phyloP scores from a whole-genome alignment of 2,888 invertebrate species.

The Ommatoiulus sabulosus region DNA sequence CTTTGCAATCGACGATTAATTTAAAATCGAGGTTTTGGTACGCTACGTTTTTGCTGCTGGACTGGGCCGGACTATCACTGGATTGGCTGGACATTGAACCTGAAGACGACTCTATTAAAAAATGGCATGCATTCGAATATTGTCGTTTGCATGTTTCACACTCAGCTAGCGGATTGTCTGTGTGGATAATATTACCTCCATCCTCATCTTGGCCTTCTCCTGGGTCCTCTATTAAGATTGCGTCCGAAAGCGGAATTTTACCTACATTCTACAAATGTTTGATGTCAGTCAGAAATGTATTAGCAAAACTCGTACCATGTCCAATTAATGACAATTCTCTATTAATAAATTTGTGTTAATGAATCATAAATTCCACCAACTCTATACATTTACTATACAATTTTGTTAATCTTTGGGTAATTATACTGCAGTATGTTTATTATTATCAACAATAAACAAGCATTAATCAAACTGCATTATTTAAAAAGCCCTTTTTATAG shows the following conservation, averaged over 20 bases:
- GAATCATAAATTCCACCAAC: too few species aligned
- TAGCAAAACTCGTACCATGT: too few species aligned
- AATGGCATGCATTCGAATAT: background rate
- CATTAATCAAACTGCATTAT: too few species aligned
- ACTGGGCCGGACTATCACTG: slow-evolving; percentile 60
- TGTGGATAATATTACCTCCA: slow-evolving; percentile 62
- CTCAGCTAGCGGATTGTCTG: background rate
- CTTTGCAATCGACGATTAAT: slow-evolving; percentile 77
- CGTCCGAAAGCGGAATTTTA: slow-evolving; percentile 84
- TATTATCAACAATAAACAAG: too few species aligned
- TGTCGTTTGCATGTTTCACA: background rate
- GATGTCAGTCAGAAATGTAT: background rate
- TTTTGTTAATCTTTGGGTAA: too few species aligned
- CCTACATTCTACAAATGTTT: slow-evolving; percentile 73
- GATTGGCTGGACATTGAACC: slow-evolving; percentile 70
- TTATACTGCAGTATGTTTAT: too few species aligned
- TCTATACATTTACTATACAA: too few species aligned
- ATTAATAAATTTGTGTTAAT: too few species aligned
- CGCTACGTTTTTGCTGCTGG: slow-evolving; percentile 63
- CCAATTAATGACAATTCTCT: too few species aligned
- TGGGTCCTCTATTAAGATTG: slow-evolving; percentile 87
- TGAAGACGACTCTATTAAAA: slow-evolving; percentile 69
- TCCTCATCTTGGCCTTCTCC: slow-evolving; percentile 77
- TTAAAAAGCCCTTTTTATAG: too few species aligned
- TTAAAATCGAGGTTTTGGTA: slow-evolving; percentile 79